Evolutionary conservation across 2,888 invertebrate species (phyloP).

Genomic region (Eristalinus aeneus): DNA sequence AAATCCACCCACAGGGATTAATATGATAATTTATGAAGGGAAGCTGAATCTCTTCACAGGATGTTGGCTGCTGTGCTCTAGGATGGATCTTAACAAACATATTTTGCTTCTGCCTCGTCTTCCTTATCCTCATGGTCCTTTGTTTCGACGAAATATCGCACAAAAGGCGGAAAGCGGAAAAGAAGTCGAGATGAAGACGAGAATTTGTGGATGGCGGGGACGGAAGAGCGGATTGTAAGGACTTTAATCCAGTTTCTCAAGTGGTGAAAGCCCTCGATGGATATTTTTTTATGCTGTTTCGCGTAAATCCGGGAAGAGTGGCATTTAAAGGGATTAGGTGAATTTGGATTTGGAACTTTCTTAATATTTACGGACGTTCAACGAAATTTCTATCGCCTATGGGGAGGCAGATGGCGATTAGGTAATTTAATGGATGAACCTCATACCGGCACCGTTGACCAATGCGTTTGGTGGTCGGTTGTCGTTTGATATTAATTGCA

Average conservation of each 20-base stretch:
- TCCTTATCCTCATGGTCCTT: slow-evolving; percentile 8
- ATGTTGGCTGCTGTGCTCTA: slow-evolving; percentile 50
- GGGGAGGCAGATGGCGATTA: slow-evolving; percentile 16
- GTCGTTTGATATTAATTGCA: not conserved
- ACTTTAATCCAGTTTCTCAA: slow-evolving; percentile 48
- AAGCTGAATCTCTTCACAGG: slow-evolving; percentile 58
- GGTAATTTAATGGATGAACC: slow-evolving; percentile 22
- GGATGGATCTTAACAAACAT: slow-evolving; percentile 31
- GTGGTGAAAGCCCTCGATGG: slow-evolving; percentile 48
- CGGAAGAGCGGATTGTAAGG: slow-evolving; percentile 27
- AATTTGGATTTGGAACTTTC: slow-evolving; percentile 42
- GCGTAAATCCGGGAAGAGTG: slow-evolving; percentile 52
- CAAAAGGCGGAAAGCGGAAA: slow-evolving; percentile 4
- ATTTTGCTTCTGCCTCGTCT: not conserved
- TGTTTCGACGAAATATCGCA: slow-evolving; percentile 29
- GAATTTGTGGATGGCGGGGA: not conserved
- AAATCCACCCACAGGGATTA: slow-evolving; percentile 60
- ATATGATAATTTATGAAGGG: slow-evolving; percentile 70
- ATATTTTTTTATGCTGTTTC: slow-evolving; percentile 6
- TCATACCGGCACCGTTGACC: not conserved
- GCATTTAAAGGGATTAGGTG: slow-evolving; percentile 56
- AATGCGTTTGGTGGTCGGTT: too few species aligned
- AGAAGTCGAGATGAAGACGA: not conserved
- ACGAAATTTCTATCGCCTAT: slow-evolving; percentile 12
- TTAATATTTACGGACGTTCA: slow-evolving; percentile 23